Base-by-base conservation (phyloP, 1,140 invertebrate species). In the Brachionus koreanus region DNA sequence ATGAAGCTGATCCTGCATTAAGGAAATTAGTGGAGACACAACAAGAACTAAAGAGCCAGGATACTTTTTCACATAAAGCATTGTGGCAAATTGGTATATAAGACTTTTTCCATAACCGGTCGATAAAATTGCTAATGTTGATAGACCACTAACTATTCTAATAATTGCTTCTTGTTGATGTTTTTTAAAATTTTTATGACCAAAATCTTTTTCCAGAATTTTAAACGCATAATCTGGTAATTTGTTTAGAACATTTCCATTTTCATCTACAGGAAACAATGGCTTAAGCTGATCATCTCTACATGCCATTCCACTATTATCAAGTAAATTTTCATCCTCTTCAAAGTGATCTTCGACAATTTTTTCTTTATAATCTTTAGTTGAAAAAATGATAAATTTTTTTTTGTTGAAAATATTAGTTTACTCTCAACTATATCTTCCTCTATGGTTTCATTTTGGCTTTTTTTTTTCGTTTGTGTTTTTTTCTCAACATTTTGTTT, bases 11-110 rank as follows among this genome's bases (percentile, higher is more conserved):
- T 91, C 90, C 13, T 91, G 90, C 85, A 93, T 93, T 9, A 93
- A 86, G 23, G 92, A 92, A 83, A 93, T 88, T 9, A 93, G 86
- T 19, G 92, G 92, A 39, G 91, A 92, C 82, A 93, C 90, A 33
- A 93, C 92, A 82, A 93, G 86, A 6, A 92, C 90, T 43, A 93
- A 86, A 13, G 75, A 39, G 19, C 46, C 46, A n/a, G 52, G 46
- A 37, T 77, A 57, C 37, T 77, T 16, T 77, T 23, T 77, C 13
- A 33, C 52, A 61, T 57, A 61, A 12, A 77, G 33, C 13, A 52
- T 57, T 5, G 75, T 29, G 7, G 75, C 75, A 35, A 57, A 77
- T 77, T 77, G 75, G 19, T 77, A 77, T 57, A 77, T 77, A 23
- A 77, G 57, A 74, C 69, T 74, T 74, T 74, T 74, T 13, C 69